phyloP scores from a whole-genome alignment of 2,888 invertebrate genomes.

The Lissonota sp. region DNA sequence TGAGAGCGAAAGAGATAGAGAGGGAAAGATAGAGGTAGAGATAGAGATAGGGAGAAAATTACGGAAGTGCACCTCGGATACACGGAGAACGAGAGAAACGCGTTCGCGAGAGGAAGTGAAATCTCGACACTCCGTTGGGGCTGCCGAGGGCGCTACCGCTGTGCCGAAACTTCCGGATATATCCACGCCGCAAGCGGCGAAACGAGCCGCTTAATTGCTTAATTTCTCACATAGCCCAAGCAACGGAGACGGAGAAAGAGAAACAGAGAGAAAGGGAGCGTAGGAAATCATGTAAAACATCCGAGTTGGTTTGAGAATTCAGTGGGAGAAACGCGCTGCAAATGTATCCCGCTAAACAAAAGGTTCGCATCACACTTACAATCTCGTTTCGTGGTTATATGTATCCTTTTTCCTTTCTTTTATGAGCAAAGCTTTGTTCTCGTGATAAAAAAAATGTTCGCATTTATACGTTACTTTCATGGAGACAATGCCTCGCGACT shows the following conservation, averaged over 20 bases:
- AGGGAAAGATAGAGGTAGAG: background rate
- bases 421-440: too few relatives aligned
- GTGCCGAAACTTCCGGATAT: conserved; percentile 47
- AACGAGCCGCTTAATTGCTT: conserved; percentile 78
- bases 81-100: background rate
- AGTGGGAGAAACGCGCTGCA: conserved; percentile 26
- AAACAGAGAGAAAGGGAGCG: background rate
- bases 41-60: background rate
- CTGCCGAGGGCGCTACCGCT: conserved; percentile 24
- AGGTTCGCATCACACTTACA: conserved; percentile 73
- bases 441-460: too few relatives aligned
- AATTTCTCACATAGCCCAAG: conserved; percentile 78
- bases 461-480: too few relatives aligned
- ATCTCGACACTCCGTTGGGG: conserved; percentile 1
- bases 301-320: background rate
- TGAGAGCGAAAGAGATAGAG: background rate
- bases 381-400: conserved; percentile 21
- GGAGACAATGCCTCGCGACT: too few relatives aligned
- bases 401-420: background rate
- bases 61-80: background rate
- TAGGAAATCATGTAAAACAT: conserved; percentile 3
- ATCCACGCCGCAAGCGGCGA: conserved; percentile 48
- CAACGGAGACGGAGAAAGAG: conserved; percentile 24
- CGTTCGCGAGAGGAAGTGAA: background rate
- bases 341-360: conserved; percentile 75